Evolutionary conservation across 1,140 invertebrate genomes (phyloP).

Genomic region (Cryptotermes secundus): DNA sequence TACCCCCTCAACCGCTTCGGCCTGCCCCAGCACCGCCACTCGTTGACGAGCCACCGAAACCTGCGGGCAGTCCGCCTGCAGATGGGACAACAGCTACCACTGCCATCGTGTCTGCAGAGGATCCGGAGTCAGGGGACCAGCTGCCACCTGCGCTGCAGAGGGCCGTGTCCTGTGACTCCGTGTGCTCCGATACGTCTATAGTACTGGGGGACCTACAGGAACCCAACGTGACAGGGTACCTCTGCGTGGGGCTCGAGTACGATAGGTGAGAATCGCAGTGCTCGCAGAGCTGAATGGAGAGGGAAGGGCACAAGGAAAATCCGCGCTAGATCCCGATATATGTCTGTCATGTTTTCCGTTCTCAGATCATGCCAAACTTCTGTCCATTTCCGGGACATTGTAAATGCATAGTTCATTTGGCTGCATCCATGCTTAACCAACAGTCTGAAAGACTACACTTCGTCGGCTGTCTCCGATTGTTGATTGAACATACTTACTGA

Average conservation of each 20-base stretch:
- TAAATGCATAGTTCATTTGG: too few species aligned
- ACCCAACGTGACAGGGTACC: slow-evolving; percentile 69
- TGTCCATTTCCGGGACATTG: too few species aligned
- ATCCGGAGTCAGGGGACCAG: slow-evolving; percentile 23
- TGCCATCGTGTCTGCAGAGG: not conserved
- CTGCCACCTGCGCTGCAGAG: slow-evolving; percentile 52
- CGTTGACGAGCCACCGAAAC: slow-evolving; percentile 40
- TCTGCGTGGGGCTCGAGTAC: slow-evolving; percentile 76
- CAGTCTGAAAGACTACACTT: too few species aligned
- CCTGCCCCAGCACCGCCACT: slow-evolving; percentile 40
- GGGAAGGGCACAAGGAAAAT: too few species aligned
- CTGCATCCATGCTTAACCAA: too few species aligned
- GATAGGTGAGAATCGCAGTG: slow-evolving; percentile 58
- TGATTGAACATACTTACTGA: too few species aligned
- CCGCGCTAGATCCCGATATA: too few species aligned
- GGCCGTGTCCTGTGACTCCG: slow-evolving; percentile 78
- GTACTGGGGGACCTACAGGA: slow-evolving; percentile 68
- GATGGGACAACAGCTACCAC: slow-evolving; percentile 21
- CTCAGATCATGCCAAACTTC: too few species aligned
- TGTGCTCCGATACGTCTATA: slow-evolving; percentile 79
- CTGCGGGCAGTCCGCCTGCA: slow-evolving; percentile 38
- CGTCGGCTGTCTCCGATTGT: too few species aligned
- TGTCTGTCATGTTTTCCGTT: too few species aligned
- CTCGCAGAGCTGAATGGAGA: too few species aligned
- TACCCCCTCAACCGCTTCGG: slow-evolving; percentile 53